Percentiles rank a stretch among this genome's conserved stretches.
These are phyloP conservation scores for Patella pellucida DNA, from an alignment of 2,888 invertebrate genomes.

Conservation along the genomic window DNA sequence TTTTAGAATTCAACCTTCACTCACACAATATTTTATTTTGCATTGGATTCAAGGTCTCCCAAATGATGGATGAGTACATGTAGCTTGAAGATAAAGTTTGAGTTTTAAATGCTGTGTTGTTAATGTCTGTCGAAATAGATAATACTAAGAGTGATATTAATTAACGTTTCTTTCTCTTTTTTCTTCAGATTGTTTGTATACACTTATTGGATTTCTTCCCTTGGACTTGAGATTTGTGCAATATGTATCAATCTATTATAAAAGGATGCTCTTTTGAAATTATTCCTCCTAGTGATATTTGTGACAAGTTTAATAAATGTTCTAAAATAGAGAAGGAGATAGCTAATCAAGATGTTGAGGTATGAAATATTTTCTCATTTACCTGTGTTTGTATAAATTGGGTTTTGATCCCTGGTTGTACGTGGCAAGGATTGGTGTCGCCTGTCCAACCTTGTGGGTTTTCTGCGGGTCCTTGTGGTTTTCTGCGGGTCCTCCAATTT, in stretches of 20 bases:
- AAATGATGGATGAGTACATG: not conserved
- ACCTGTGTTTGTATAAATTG: no score
- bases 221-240: constrained; percentile 23
- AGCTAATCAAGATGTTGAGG: constrained; percentile 44
- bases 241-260: constrained; percentile 53
- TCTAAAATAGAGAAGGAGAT: constrained; percentile 49
- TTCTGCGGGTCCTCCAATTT: no score
- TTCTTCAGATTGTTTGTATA: constrained; percentile 63
- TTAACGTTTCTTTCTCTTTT: constrained; percentile 18
- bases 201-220: constrained; percentile 35
- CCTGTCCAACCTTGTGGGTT: no score
- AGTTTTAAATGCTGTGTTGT: no score
- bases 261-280: constrained; percentile 51
- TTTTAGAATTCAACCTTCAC: not conserved
- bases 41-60: not conserved
- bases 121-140: no score
- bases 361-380: constrained; percentile 22
- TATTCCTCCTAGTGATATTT: constrained; percentile 28
- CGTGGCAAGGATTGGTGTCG: no score
- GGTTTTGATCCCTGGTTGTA: no score
- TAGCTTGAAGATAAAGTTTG: not conserved
- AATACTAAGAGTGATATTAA: not conserved
- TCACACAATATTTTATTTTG: not conserved
- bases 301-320: constrained; percentile 41
- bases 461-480: no score